A percentile compares a stretch with the other conserved stretches of the same genome.
Evolutionary conservation across 2,888 invertebrate species (phyloP).

Genomic region (Heteromurus nitidus): DNA sequence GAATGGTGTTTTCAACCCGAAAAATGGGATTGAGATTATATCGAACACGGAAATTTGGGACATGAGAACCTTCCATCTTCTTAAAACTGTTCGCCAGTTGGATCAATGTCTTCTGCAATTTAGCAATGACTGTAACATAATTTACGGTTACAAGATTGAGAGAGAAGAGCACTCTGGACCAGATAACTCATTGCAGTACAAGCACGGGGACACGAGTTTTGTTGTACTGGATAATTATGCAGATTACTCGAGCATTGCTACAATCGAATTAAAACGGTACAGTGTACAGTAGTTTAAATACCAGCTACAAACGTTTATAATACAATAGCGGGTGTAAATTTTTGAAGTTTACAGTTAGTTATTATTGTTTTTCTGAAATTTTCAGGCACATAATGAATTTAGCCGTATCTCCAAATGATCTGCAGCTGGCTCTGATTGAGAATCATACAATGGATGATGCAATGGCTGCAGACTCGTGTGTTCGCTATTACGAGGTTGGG

Average conservation of each 20-base stretch:
- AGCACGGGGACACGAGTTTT: constrained; percentile 89
- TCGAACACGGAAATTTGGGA: constrained; percentile 99
- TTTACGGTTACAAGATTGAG: constrained; percentile 90
- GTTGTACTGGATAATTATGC: constrained; percentile 95
- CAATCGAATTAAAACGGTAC: constrained; percentile 70
- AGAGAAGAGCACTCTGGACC: constrained; percentile 78
- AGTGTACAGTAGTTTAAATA: not conserved
- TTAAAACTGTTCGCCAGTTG: constrained; percentile 94
- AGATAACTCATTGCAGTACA: constrained; percentile 40
- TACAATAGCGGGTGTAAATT: too few relatives aligned
- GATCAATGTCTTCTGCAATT: constrained; percentile 94
- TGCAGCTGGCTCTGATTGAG: constrained; percentile 92
- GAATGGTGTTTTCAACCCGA: constrained; percentile 96
- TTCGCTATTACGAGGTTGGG: constrained; percentile 94
- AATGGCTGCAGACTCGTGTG: constrained; percentile 90
- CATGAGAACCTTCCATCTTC: constrained; percentile 91
- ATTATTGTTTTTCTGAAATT: constrained; percentile 27
- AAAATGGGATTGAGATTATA: constrained; percentile 93
- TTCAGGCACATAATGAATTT: constrained; percentile 60
- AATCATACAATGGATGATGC: constrained; percentile 84
- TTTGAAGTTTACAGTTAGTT: too few relatives aligned
- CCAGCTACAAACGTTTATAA: too few relatives aligned
- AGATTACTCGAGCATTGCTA: constrained; percentile 91
- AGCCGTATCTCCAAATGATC: constrained; percentile 67
- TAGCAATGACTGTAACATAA: constrained; percentile 88